Evolutionary conservation across 2,113 vertebrate genomes (phyloP).

Genomic region (Calidris pugnax): DNA sequence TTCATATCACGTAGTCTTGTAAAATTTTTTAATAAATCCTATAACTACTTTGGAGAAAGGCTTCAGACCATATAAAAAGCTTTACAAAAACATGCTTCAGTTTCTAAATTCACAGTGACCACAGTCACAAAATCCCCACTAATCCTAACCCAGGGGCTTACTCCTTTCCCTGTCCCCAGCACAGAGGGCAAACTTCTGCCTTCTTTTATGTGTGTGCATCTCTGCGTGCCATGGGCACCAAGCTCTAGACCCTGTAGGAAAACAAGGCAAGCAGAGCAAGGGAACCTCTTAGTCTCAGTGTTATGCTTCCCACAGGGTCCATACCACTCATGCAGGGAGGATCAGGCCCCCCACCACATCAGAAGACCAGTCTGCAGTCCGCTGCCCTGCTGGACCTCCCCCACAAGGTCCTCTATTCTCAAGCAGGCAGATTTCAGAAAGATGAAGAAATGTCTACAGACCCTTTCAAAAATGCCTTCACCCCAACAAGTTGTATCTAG

Average conservation of each 20-base stretch:
- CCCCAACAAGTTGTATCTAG: background rate
- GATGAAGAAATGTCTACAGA: background rate
- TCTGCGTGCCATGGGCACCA: background rate
- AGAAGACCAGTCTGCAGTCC: background rate
- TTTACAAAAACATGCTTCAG: background rate
- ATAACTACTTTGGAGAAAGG: background rate
- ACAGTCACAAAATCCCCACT: background rate
- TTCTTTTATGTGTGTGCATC: background rate
- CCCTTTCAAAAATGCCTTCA: background rate
- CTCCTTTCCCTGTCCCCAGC: background rate
- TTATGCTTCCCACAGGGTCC: fast-evolving
- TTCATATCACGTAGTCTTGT: background rate
- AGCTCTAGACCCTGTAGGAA: background rate
- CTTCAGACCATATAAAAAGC: background rate
- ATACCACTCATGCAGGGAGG: fast-evolving
- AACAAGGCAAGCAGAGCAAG: background rate
- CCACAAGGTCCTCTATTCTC: background rate
- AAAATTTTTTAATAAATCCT: background rate
- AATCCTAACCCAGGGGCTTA: background rate
- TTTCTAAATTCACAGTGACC: background rate
- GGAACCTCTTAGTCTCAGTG: background rate
- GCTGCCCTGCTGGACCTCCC: fast-evolving
- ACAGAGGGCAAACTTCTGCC: background rate
- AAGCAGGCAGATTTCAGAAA: background rate
- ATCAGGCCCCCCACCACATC: fast-evolving